These are phyloP conservation scores for Hiodon alosoides DNA, from an alignment of 2,113 vertebrate species.

Conservation along the genomic window DNA sequence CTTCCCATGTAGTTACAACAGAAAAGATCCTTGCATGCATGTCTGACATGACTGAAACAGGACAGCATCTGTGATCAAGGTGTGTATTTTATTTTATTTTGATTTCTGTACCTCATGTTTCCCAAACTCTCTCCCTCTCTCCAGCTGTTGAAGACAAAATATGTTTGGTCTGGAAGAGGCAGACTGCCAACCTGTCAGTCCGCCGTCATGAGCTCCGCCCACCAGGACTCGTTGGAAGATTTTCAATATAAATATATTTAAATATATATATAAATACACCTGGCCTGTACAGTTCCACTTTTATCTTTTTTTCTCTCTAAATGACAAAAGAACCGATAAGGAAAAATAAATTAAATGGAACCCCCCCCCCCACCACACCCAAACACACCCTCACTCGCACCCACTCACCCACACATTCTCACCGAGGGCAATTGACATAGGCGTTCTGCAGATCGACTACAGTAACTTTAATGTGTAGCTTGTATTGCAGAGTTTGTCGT, in stretches of 20 bases:
- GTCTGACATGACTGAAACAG: no score
- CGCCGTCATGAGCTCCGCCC: constrained; percentile 67
- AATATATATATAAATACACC: constrained; percentile 59
- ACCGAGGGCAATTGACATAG: constrained; percentile 64
- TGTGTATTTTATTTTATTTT: no score
- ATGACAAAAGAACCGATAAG: constrained; percentile 36
- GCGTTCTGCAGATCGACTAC: constrained; percentile 59
- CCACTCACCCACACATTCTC: not conserved
- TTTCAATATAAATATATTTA: constrained; percentile 66
- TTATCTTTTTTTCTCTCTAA: constrained; percentile 40
- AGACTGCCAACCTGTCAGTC: constrained; percentile 67
- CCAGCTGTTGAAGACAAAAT: constrained; percentile 69
- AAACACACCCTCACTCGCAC: no score
- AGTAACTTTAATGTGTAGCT: constrained; percentile 68
- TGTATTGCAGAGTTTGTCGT: constrained; percentile 73
- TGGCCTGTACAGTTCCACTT: constrained; percentile 82
- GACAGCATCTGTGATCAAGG: no score
- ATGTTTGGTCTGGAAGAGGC: constrained; percentile 57
- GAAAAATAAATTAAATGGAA: constrained; percentile 30
- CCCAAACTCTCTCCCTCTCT: constrained; percentile 2
- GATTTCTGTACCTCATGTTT: not conserved
- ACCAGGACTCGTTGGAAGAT: constrained; percentile 64
- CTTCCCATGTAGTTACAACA: no score
- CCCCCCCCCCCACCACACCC: not conserved
- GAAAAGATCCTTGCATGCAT: no score